Conservation (phyloP, 2,113 vertebrate species). For the Xiphophorus couchianus region DNA sequence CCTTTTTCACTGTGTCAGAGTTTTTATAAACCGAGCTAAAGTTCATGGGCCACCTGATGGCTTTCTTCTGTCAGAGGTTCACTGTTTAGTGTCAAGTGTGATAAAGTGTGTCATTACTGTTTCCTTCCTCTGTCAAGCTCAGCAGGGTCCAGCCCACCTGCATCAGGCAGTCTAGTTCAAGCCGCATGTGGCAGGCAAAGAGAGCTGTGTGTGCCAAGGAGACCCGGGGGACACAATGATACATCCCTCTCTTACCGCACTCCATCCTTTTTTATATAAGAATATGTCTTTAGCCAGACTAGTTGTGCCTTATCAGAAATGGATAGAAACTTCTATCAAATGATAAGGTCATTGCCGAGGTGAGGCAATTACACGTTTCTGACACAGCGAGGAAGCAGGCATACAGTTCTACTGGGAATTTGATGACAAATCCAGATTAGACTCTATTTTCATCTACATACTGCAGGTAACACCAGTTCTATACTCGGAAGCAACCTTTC, state of each 20-base stretch:
- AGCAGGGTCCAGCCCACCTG: conserved; percentile 29
- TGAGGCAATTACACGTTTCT: conserved; percentile 65
- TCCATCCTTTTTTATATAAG: neutral
- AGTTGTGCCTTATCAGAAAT: conserved; percentile 49
- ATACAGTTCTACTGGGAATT: conserved; percentile 34
- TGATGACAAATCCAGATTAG: conserved; percentile 53
- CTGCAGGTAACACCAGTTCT: conserved; percentile 34
- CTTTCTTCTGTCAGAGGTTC: conserved; percentile 20
- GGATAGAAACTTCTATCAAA: conserved; percentile 47
- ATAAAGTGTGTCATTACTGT: conserved; percentile 66
- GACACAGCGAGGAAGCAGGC: conserved; percentile 40
- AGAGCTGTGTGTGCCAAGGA: conserved; percentile 43
- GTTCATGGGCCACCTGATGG: conserved; percentile 18
- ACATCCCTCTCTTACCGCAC: conserved; percentile 2
- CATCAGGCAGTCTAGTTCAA: conserved; percentile 23
- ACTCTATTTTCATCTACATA: conserved; percentile 60
- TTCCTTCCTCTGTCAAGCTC: conserved; percentile 29
- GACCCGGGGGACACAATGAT: conserved; percentile 41
- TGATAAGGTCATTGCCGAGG: conserved; percentile 62
- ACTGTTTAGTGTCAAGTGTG: conserved; percentile 43
- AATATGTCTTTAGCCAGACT: conserved; percentile 39
- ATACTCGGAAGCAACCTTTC: conserved; percentile 15
- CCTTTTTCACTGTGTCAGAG: conserved; percentile 2
- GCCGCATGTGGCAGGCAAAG: conserved; percentile 28
- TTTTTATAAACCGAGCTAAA: conserved; percentile 24